Evolutionary conservation across 2,888 invertebrate species (phyloP), one percentile per base, ranked within the genome.

Genomic region (Chrysolina americana): DNA sequence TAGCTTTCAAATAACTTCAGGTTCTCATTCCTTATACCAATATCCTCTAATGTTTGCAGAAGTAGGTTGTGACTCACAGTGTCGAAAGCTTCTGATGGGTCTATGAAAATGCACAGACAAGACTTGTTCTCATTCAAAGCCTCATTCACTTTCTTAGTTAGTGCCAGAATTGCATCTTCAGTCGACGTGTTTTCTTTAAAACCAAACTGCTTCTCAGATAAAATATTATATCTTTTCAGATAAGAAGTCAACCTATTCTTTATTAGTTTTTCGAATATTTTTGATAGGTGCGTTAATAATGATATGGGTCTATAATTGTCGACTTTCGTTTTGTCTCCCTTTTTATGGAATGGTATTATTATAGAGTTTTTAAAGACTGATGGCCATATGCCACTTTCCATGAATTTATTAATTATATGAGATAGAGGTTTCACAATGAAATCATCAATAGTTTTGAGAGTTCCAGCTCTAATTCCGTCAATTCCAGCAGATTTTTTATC

Each of bases 271-370:
- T 53, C 53, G 21, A 53, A 53, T 9, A 53, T 53, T 53, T 53
- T 53, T 53, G 53, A 53, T 53, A 21, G 13, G 53, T 53, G 53
- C 10, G 53, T 21, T 21, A 53, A 21, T 53, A 53, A 53, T 53
- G 53, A 53, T n/a, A 53, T 21, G 9, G 21, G 19, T 64, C 17
- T 41, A 41, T 44, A 64, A 64, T 64, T 41, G 44, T 41, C 44
- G 2, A 64, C 64, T 64, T 44, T 44, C 17, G 19, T 64, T 64
- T 64, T 64, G 17, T 64, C 19, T 64, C 64, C 64, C 64, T 19
- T 64, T 64, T 64, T 63, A 63, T 63, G 63, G 15, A 36, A 44
- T 41, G 44, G 23, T 41, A 62, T 23, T 62, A 62, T 15, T 23
- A 62, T 62, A 3, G 59, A 62, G 59, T 62, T 62, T 23, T 62